These are phyloP conservation scores for Neoaliturus tenellus DNA, from an alignment of 2,888 invertebrate genomes.

Conservation along the genomic window DNA sequence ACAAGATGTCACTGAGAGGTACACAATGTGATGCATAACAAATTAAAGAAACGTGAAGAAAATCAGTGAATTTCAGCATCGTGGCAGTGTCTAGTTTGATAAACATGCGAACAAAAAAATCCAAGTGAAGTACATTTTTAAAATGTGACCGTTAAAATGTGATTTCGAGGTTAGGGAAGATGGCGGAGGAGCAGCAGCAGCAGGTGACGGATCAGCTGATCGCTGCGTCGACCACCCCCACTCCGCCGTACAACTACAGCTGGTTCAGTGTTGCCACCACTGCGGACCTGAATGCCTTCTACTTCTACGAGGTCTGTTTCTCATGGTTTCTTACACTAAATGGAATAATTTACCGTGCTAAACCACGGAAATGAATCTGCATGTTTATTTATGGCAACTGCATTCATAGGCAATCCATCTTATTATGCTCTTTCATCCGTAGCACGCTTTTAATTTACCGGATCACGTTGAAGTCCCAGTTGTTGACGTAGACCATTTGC, in stretches of 20 bases:
- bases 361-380: constrained; percentile 21
- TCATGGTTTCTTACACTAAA: constrained; percentile 35
- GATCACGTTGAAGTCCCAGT: not conserved
- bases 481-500: not conserved
- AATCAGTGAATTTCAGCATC: not conserved
- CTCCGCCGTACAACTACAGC: constrained; percentile 49
- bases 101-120: not conserved
- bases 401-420: constrained; percentile 21
- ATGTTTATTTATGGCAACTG: constrained; percentile 43
- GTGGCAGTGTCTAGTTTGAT: not conserved
- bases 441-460: constrained; percentile 24
- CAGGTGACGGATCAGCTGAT: constrained; percentile 32
- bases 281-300: constrained; percentile 72
- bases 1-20: too few relatives aligned
- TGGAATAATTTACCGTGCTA: constrained; percentile 9
- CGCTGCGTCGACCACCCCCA: constrained; percentile 52
- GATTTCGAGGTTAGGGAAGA: constrained; percentile 40
- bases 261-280: constrained; percentile 56
- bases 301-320: constrained; percentile 72
- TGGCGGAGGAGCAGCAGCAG: constrained; percentile 43
- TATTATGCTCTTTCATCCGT: not conserved
- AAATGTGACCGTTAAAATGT: constrained; percentile 7
- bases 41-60: not conserved
- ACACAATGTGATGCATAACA: too few relatives aligned
- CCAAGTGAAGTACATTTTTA: not conserved